phyloP scores from a whole-genome alignment of 1,140 invertebrate genomes.

The Sitodiplosis mosellana region DNA sequence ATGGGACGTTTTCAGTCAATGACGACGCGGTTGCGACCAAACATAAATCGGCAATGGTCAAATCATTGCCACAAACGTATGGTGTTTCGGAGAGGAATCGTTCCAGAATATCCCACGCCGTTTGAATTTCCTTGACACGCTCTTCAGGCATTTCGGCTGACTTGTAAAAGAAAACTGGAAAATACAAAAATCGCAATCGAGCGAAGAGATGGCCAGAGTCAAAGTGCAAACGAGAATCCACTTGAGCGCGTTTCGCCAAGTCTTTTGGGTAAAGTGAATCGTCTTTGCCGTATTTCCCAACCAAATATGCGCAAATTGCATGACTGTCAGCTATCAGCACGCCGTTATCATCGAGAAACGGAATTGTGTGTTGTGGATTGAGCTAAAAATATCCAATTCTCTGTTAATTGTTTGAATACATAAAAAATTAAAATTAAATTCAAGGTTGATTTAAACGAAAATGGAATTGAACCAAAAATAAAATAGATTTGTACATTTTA shows the following conservation, averaged over 20 bases:
- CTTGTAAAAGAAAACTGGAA: slow-evolving; percentile 19
- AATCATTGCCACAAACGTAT: slow-evolving; percentile 25
- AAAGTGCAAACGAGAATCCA: slow-evolving; percentile 37
- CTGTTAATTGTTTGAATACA: too few relatives aligned
- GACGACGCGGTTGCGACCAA: too few relatives aligned
- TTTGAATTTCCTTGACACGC: slow-evolving; percentile 22
- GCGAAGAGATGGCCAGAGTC: slow-evolving; percentile 40
- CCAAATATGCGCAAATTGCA: slow-evolving; percentile 35
- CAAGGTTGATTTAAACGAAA: too few relatives aligned
- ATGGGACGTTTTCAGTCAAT: too few relatives aligned
- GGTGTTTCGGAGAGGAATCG: slow-evolving; percentile 22
- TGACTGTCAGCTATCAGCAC: slow-evolving; percentile 33
- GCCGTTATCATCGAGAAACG: slow-evolving; percentile 35
- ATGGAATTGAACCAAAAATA: too few relatives aligned
- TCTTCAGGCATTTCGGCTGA: slow-evolving; percentile 9
- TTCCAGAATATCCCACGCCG: slow-evolving; percentile 30
- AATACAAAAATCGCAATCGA: slow-evolving; percentile 28
- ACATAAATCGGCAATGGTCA: slow-evolving; percentile 13
- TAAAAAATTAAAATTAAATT: too few relatives aligned
- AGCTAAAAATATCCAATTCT: slow-evolving; percentile 14
- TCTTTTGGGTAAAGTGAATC: slow-evolving; percentile 36
- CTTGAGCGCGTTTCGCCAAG: slow-evolving; percentile 26
- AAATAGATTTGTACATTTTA: too few relatives aligned
- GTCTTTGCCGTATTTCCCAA: slow-evolving; percentile 31
- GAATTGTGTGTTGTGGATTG: slow-evolving; percentile 36